These are phyloP conservation scores for Caenorhabditis plicata DNA, from an alignment of 2,888 invertebrate genomes.

Conservation along the genomic window DNA sequence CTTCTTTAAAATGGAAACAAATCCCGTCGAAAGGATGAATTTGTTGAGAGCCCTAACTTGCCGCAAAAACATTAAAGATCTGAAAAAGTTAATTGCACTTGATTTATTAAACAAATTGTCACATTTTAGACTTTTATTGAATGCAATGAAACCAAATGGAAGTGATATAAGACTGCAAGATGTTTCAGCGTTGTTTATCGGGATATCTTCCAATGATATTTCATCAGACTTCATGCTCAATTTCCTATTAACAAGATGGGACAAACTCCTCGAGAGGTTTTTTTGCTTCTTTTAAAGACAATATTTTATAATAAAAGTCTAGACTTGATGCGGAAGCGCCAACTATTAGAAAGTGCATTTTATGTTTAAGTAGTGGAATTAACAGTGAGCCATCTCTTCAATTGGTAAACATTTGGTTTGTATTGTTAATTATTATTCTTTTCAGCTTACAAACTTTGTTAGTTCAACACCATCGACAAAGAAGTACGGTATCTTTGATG, in stretches of 20 bases:
- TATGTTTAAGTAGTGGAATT: too few species aligned
- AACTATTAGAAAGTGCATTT: too few species aligned
- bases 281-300: too few species aligned
- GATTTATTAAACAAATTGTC: neutral
- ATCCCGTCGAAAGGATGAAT: conserved; percentile 53
- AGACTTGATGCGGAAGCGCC: too few species aligned
- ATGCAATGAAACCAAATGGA: conserved; percentile 47
- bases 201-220: conserved; percentile 42
- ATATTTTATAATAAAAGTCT: too few species aligned
- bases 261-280: conserved; percentile 50
- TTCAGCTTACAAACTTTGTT: too few species aligned
- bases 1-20: conserved; percentile 34
- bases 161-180: conserved; percentile 58
- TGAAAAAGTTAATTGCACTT: conserved; percentile 46
- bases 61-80: conserved; percentile 45
- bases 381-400: too few species aligned
- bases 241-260: conserved; percentile 58
- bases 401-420: too few species aligned
- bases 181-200: conserved; percentile 42
- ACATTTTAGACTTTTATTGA: conserved; percentile 43
- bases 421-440: too few species aligned
- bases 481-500: too few species aligned
- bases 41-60: conserved; percentile 54
- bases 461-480: too few species aligned
- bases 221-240: conserved; percentile 54